Evolutionary conservation across 2,113 vertebrate species (phyloP).

Genomic region (Kryptolebias marmoratus): DNA sequence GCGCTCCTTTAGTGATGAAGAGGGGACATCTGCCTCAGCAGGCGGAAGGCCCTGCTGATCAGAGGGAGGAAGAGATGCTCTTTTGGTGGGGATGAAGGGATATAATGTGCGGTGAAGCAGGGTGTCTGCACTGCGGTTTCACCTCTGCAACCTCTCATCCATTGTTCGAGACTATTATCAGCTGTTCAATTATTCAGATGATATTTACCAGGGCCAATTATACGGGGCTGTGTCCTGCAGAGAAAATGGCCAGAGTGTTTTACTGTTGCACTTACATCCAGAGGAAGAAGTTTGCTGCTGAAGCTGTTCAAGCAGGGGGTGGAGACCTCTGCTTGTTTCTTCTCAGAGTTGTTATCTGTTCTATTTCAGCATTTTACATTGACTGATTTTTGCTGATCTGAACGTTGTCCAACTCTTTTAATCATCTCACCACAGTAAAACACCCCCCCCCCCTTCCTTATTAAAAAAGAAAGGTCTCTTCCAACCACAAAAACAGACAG

Average conservation of each 20-base stretch:
- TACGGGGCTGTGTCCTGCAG: slow-evolving; percentile 76
- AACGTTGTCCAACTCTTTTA: not conserved
- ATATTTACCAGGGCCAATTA: slow-evolving; percentile 83
- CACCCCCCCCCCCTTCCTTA: not conserved
- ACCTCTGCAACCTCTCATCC: slow-evolving; percentile 79
- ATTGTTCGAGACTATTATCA: slow-evolving; percentile 81
- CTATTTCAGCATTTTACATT: slow-evolving; percentile 11
- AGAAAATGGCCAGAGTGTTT: slow-evolving; percentile 79
- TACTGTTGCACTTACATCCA: slow-evolving; percentile 70
- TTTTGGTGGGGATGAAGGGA: slow-evolving; percentile 54
- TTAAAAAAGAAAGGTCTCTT: not conserved
- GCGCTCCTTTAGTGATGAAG: slow-evolving; percentile 71
- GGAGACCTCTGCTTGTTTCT: slow-evolving; percentile 49
- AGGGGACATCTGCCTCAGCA: slow-evolving; percentile 65
- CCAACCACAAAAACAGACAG: not conserved
- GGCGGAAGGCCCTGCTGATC: slow-evolving; percentile 45
- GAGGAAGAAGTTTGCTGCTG: slow-evolving; percentile 68
- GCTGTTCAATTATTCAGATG: slow-evolving; percentile 83
- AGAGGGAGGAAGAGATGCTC: slow-evolving; percentile 41
- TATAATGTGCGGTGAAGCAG: slow-evolving; percentile 73
- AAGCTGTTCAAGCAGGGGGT: slow-evolving; percentile 62
- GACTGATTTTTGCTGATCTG: not conserved
- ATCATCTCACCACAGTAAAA: not conserved
- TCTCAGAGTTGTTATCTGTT: slow-evolving; percentile 24
- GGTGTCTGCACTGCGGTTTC: slow-evolving; percentile 79